Evolutionary conservation across 2,888 invertebrate genomes (phyloP).

Genomic region (Carterocephalus palaemon): DNA sequence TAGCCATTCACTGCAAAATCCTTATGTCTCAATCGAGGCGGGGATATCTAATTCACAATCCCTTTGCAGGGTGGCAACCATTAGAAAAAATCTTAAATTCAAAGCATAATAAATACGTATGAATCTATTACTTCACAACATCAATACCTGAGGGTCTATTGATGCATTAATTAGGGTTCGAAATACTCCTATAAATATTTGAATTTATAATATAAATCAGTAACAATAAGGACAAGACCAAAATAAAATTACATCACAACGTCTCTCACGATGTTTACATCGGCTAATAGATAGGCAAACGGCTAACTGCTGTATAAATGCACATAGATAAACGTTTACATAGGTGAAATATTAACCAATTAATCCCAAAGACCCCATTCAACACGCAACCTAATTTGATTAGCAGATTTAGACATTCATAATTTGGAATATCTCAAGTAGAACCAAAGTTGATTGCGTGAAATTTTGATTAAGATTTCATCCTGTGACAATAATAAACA

Average conservation of each 20-base stretch:
- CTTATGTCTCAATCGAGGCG: conserved; percentile 69
- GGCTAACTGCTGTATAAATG: conserved; percentile 75
- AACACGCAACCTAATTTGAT: conserved; percentile 9
- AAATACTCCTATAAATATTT: conserved; percentile 64
- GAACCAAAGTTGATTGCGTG: conserved; percentile 6
- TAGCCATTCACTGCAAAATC: conserved; percentile 61
- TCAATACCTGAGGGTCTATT: conserved; percentile 73
- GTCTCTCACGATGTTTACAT: conserved; percentile 64
- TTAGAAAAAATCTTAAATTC: conserved; percentile 56
- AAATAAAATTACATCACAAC: conserved; percentile 71
- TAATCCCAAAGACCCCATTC: neutral
- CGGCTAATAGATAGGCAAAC: conserved; percentile 73
- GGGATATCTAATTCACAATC: conserved; percentile 65
- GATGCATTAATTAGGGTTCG: conserved; percentile 69
- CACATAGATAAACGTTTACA: conserved; percentile 69
- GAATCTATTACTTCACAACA: conserved; percentile 70
- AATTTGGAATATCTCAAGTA: conserved; percentile 3
- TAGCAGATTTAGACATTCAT: conserved; percentile 2
- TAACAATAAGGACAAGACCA: conserved; percentile 70
- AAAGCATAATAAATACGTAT: conserved; percentile 51
- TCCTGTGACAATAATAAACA: conserved; percentile 63
- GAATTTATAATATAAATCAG: conserved; percentile 39
- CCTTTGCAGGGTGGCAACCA: conserved; percentile 61
- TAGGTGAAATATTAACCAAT: conserved; percentile 26
- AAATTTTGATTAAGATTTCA: conserved; percentile 26